Conservation (phyloP, 2,113 vertebrate genomes). For the Ailurus styani region DNA sequence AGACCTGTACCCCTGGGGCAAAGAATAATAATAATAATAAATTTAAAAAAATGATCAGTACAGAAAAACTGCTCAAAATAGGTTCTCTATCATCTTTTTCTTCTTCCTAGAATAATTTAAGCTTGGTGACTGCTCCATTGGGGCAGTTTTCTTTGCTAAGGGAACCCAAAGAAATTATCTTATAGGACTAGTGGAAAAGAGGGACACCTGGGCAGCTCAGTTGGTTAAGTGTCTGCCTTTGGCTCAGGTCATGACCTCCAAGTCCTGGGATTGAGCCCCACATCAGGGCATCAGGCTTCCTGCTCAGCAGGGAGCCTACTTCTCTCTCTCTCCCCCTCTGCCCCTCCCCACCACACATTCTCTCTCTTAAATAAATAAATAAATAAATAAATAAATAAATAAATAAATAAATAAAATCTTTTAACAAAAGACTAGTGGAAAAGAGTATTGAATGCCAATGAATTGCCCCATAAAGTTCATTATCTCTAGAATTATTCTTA, state of each 20-base stretch:
- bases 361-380: too few relatives aligned
- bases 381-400: too few relatives aligned
- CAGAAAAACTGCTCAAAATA: not conserved
- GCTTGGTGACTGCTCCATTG: not conserved
- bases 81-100: not conserved
- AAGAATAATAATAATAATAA: too few relatives aligned
- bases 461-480: not conserved
- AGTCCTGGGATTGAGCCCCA: not conserved
- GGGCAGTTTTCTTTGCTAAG: not conserved
- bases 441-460: not conserved
- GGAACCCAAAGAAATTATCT: not conserved
- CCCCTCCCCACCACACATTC: not conserved
- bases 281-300: not conserved
- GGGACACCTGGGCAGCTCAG: not conserved
- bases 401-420: not conserved
- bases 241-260: not conserved
- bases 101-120: conserved; percentile 5
- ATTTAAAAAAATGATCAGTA: not conserved
- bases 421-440: not conserved
- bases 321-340: not conserved
- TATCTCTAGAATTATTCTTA: not conserved
- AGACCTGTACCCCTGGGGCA: too few relatives aligned
- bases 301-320: not conserved
- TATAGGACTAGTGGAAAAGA: not conserved
- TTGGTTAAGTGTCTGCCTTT: not conserved